Percentiles rank a stretch among this genome's conserved stretches.
Conservation (phyloP, 2,797 vertebrate species). For the Poeciliopsis paucimaculata region DNA sequence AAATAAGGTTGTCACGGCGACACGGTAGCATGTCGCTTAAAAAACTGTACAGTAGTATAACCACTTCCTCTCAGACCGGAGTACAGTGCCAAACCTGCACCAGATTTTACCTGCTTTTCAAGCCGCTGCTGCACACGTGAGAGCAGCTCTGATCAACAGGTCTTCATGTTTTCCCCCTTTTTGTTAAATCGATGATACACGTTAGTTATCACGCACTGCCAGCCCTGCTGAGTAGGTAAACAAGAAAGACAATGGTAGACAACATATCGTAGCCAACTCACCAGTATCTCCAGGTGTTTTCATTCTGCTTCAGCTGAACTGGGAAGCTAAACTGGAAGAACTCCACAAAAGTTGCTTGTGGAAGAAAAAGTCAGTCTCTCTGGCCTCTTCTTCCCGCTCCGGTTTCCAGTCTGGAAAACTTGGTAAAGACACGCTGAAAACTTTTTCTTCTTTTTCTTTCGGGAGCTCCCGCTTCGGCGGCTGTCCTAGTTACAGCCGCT, state of each 20-base stretch:
- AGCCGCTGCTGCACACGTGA: conserved; percentile 1
- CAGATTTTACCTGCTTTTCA: conserved; percentile 47
- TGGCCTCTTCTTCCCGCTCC: conserved; percentile 48
- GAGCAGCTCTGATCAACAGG: conserved; percentile 50
- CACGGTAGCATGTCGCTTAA: conserved; percentile 63
- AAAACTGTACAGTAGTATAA: conserved; percentile 66
- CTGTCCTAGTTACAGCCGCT: conserved; percentile 22
- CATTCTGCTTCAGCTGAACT: conserved; percentile 61
- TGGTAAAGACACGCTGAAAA: conserved; percentile 57
- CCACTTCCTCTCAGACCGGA: conserved; percentile 70
- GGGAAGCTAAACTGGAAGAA: conserved; percentile 29
- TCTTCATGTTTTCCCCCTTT: not conserved
- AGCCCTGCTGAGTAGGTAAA: conserved; percentile 32
- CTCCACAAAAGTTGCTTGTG: conserved; percentile 62
- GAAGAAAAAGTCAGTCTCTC: conserved; percentile 59
- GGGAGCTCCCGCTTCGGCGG: conserved; percentile 26
- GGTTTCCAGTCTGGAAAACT: conserved; percentile 54
- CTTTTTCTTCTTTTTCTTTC: conserved; percentile 43
- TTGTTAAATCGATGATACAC: not conserved
- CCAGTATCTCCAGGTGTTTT: conserved; percentile 83
- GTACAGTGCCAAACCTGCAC: conserved; percentile 60
- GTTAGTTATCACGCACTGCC: conserved; percentile 25
- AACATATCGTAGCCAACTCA: conserved; percentile 62
- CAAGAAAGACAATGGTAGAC: conserved; percentile 46
- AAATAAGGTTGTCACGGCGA: conserved; percentile 63